Percentiles rank a stretch among this genome's conserved stretches.
These are phyloP conservation scores for Mormyrus iriodes DNA, from an alignment of 2,113 vertebrate genomes.

Conservation along the genomic window DNA sequence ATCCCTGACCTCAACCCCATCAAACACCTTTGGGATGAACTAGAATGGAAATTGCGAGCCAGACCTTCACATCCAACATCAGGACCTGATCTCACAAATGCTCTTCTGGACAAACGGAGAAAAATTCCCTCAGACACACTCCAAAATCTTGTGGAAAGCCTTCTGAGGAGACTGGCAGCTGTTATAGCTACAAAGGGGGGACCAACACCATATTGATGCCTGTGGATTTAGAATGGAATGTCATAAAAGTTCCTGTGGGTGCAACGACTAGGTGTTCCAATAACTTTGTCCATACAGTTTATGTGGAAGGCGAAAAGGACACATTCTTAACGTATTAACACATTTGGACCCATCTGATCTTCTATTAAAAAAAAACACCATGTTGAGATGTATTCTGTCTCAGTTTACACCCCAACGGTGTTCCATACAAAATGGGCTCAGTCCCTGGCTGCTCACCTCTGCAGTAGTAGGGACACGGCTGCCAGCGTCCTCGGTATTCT, in stretches of 20 bases:
- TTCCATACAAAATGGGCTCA: not conserved
- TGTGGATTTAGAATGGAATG: not conserved
- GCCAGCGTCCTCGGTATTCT: not conserved
- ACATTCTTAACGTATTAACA: no score
- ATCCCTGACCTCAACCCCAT: no score
- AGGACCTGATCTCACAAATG: no score
- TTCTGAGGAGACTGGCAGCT: not conserved
- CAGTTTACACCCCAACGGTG: not conserved
- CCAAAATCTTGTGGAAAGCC: no score
- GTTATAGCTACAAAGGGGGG: not conserved
- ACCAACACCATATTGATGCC: not conserved
- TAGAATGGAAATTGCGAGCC: no score
- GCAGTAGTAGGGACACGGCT: not conserved
- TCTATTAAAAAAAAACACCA: not conserved
- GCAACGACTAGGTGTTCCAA: not conserved
- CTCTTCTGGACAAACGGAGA: no score
- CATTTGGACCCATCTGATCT: not conserved
- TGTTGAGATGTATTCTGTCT: not conserved
- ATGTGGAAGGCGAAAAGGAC: no score
- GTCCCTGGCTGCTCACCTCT: not conserved
- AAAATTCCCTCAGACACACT: no score
- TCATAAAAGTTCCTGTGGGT: not conserved
- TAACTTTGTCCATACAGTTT: not conserved
- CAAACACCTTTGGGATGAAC: no score
- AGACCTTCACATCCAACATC: no score